Conservation (phyloP, 2,797 vertebrate species). For the Ambastaia sidthimunki region DNA sequence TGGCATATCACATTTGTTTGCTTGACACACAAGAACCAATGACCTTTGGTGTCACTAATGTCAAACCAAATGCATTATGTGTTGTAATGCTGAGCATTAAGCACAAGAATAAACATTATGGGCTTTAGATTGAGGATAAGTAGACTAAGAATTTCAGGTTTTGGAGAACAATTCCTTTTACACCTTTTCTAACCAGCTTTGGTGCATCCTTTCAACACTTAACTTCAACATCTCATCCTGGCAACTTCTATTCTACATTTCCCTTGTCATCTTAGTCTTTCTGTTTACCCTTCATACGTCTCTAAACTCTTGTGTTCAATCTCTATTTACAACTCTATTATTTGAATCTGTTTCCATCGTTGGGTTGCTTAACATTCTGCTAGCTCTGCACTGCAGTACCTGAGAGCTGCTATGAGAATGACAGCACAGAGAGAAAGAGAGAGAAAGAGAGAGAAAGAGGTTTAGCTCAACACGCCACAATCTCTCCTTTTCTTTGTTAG, state of each 20-base stretch:
- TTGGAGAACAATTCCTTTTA: too few species aligned
- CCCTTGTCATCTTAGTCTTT: too few species aligned
- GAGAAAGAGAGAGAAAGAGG: not conserved
- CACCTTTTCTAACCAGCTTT: too few species aligned
- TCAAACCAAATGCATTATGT: not conserved
- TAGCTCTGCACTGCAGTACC: constrained; percentile 60
- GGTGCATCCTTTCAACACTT: not conserved
- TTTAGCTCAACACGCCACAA: not conserved
- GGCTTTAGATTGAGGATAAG: too few species aligned
- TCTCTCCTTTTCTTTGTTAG: constrained; percentile 16
- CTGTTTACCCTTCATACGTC: not conserved
- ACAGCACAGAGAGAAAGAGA: constrained; percentile 23
- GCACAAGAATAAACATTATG: too few species aligned
- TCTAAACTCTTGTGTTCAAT: constrained; percentile 2
- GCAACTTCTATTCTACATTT: too few species aligned
- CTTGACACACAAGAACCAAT: not conserved
- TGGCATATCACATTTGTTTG: not conserved
- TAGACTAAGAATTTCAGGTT: too few species aligned
- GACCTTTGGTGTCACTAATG: not conserved
- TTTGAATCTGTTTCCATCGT: constrained; percentile 14
- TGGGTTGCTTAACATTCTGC: constrained; percentile 60
- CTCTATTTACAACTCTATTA: not conserved
- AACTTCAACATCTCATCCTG: too few species aligned
- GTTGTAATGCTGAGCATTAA: not conserved
- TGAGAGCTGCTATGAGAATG: constrained; percentile 26